These are phyloP conservation scores for Actinopyga echinites DNA, from an alignment of 53 echinoderm and acorn worm genomes.

Conservation along the genomic window DNA sequence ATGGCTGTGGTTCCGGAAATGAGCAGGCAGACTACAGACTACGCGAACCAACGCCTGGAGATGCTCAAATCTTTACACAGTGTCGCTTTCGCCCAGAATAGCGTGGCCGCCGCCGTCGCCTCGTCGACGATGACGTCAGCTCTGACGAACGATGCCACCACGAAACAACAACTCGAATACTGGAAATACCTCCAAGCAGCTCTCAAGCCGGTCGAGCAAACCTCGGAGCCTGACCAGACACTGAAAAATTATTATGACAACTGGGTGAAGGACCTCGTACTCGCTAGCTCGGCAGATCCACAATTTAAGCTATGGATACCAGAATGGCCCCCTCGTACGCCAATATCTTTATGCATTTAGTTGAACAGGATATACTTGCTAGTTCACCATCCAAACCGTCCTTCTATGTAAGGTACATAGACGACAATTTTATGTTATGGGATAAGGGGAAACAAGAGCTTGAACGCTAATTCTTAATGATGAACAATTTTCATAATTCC, in stretches of 20 bases:
- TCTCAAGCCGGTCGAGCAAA: slow-evolving; percentile 33
- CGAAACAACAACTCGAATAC: slow-evolving; percentile 43
- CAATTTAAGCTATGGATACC: neutral
- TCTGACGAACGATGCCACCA: neutral
- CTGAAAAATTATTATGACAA: slow-evolving; percentile 65
- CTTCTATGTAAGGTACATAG: no score
- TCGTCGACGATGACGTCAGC: slow-evolving; percentile 29
- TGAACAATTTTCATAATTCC: no score
- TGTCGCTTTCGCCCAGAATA: slow-evolving; percentile 33
- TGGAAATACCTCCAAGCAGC: slow-evolving; percentile 38
- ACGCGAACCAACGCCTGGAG: slow-evolving; percentile 24
- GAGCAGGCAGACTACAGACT: neutral
- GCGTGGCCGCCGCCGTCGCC: slow-evolving; percentile 30
- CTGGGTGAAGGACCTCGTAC: slow-evolving; percentile 56
- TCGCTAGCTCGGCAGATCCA: slow-evolving; percentile 35
- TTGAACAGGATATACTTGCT: no score
- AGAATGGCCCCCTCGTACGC: no score
- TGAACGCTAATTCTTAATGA: no score
- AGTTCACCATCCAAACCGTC: no score
- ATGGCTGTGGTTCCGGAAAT: neutral
- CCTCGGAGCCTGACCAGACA: slow-evolving; percentile 31
- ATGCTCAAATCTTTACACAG: slow-evolving; percentile 41
- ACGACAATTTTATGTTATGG: no score
- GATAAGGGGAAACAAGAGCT: no score
- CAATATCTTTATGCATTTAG: no score